These are phyloP conservation scores for Haliclona indistincta DNA, from an alignment of 37 sponge, comb jelly and placozoan genomes.

Conservation along the genomic window DNA sequence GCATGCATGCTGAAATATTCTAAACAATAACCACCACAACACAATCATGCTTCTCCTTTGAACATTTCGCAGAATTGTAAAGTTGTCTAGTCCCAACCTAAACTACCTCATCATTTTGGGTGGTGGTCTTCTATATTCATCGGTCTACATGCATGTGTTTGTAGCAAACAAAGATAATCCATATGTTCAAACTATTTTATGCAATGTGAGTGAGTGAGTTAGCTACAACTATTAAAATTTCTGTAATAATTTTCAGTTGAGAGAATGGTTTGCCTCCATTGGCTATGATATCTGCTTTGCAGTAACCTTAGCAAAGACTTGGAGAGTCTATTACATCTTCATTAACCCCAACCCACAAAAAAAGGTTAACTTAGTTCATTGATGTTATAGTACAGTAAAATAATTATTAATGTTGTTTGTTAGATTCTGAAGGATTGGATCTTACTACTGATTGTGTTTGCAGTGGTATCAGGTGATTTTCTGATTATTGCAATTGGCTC, in stretches of 20 bases:
- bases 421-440: conserved; percentile 39
- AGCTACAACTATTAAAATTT: not conserved
- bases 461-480: conserved; percentile 7
- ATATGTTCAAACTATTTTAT: conserved; percentile 8
- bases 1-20: too few relatives aligned
- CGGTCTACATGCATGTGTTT: too few relatives aligned
- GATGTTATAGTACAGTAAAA: not conserved
- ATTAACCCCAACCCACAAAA: conserved; percentile 37
- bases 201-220: conserved; percentile 23
- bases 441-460: not conserved
- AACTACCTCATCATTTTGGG: conserved; percentile 10
- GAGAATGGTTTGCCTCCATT: not conserved
- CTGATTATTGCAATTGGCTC: not conserved
- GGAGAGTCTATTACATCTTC: conserved; percentile 58
- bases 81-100: conserved; percentile 17
- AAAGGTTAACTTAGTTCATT: conserved; percentile 13
- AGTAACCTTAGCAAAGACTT: conserved; percentile 25
- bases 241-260: not conserved
- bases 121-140: conserved; percentile 1
- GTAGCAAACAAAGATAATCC: too few relatives aligned
- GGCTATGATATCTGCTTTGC: conserved; percentile 44
- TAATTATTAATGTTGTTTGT: not conserved
- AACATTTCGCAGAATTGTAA: conserved; percentile 11
- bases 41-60: not conserved
- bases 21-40: too few relatives aligned